Conservation (phyloP, 2,888 invertebrate genomes). For the Sisyra nigra region DNA sequence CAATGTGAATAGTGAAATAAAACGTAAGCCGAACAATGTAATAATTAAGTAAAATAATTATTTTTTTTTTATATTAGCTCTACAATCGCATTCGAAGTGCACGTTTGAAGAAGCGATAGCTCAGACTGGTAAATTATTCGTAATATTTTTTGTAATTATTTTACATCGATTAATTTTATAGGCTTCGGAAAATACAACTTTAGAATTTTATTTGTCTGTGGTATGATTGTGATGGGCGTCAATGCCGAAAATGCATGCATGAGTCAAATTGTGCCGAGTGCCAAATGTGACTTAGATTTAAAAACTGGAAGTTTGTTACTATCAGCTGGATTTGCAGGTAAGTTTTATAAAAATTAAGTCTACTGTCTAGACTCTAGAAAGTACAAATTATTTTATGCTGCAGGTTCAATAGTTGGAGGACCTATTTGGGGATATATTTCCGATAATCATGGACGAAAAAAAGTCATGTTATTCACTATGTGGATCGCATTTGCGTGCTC, state of each 20-base stretch:
- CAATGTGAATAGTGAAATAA: no score
- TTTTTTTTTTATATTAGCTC: no score
- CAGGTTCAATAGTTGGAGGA: conserved; percentile 1
- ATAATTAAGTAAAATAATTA: no score
- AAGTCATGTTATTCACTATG: neutral
- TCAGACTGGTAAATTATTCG: neutral
- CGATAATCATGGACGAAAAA: conserved; percentile 28
- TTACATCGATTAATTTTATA: conserved; percentile 17
- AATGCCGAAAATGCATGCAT: conserved; percentile 17
- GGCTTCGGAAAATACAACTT: conserved; percentile 34
- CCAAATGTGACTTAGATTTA: conserved; percentile 3
- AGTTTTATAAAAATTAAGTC: neutral
- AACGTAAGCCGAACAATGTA: no score
- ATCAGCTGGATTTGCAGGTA: neutral
- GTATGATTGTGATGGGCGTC: conserved; percentile 33
- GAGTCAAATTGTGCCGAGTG: conserved; percentile 2
- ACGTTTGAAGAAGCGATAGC: neutral
- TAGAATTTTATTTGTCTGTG: conserved; percentile 27
- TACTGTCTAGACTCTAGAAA: no score
- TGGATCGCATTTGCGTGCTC: neutral
- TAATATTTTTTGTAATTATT: neutral
- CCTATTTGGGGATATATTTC: conserved; percentile 1
- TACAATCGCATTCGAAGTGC: neutral
- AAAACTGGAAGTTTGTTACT: neutral
- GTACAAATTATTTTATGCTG: neutral